Evolutionary conservation across 2,888 invertebrate genomes (phyloP), one percentile per base, ranked within the genome.

Genomic region (Lysandra coridon): DNA sequence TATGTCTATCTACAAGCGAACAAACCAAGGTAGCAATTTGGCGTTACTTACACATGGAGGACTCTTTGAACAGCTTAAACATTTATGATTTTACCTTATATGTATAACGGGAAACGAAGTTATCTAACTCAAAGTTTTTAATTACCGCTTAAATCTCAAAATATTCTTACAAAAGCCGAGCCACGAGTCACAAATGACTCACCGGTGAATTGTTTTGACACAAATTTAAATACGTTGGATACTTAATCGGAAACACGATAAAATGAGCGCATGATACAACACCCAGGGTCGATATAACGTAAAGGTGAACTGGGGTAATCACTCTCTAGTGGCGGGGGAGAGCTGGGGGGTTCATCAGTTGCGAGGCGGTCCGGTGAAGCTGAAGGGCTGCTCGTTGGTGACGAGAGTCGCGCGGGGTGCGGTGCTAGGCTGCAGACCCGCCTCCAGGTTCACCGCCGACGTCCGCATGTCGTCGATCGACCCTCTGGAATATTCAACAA

Each of bases 321-420:
- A 57, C 76, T 76, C 76, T 6, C 76, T 78, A 49, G 69, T 44
- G 64, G 6, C 30, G 30, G 60, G 30, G 49, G 64, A 30, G 7
- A 14, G 44, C 23, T 49, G 12, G 69, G 33, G 30, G 33, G 33
- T 10, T 73, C 73, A 85, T 91, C 90, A 91, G 85, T 90, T 86
- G 81, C 94, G 89, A 83, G 97, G 97, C 73, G 88, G 95, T 85
- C 96, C 96, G 83, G 97, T 96, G 90, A 97, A 96, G 92, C 96
- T 96, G 90, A 97, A 96, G 74, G 98, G 97, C 91, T 97, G 97
- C 88, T 97, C 97, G 95, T 97, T 97, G 87, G 96, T 96, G 85
- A 98, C 97, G 88, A 98, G 96, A 87, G 96, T 96, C 85, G 97
- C 96, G 85, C 96, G 96, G 91, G 97, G 96, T 84, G 95, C 96